These are phyloP conservation scores for Lasioglossum marginatum DNA, from an alignment of 2,888 invertebrate species.

Conservation along the genomic window DNA sequence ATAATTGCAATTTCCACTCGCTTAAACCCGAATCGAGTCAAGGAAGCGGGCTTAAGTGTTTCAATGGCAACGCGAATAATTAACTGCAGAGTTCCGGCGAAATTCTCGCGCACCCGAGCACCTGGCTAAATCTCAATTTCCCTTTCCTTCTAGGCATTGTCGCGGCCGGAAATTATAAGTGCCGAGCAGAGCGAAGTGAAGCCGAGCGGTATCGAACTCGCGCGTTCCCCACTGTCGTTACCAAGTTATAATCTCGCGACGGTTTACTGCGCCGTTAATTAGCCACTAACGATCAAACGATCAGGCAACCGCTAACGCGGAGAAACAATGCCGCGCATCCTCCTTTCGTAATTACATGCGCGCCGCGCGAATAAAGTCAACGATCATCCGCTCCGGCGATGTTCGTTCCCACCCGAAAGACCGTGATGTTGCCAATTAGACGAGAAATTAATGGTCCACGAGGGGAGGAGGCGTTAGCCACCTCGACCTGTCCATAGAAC, in stretches of 20 bases:
- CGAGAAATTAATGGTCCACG: conserved; percentile 15
- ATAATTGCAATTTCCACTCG: conserved; percentile 22
- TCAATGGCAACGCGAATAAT: conserved; percentile 36
- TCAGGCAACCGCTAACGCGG: neutral
- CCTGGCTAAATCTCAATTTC: conserved; percentile 33
- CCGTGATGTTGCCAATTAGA: conserved; percentile 28
- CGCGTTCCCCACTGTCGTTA: neutral
- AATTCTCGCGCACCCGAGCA: conserved; percentile 27
- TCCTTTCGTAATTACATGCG: conserved; percentile 14
- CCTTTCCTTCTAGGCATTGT: conserved; percentile 24
- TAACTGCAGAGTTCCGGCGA: conserved; percentile 14
- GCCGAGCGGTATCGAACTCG: conserved; percentile 19
- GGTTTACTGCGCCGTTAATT: conserved; percentile 40
- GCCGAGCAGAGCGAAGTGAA: neutral
- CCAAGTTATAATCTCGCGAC: conserved; percentile 33
- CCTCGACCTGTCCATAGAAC: neutral
- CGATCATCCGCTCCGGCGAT: conserved; percentile 9
- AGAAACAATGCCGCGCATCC: conserved; percentile 19
- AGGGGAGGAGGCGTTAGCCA: neutral
- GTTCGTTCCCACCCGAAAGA: conserved; percentile 14
- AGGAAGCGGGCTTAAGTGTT: conserved; percentile 38
- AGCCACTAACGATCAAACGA: conserved; percentile 29
- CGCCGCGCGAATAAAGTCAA: conserved; percentile 1
- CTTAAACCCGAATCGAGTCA: conserved; percentile 27
- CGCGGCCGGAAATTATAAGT: conserved; percentile 38